A percentile compares a stretch with the other conserved stretches of the same genome.
Conservation (phyloP, 1,140 invertebrate species). For the Pseudomyrmex gracilis region DNA sequence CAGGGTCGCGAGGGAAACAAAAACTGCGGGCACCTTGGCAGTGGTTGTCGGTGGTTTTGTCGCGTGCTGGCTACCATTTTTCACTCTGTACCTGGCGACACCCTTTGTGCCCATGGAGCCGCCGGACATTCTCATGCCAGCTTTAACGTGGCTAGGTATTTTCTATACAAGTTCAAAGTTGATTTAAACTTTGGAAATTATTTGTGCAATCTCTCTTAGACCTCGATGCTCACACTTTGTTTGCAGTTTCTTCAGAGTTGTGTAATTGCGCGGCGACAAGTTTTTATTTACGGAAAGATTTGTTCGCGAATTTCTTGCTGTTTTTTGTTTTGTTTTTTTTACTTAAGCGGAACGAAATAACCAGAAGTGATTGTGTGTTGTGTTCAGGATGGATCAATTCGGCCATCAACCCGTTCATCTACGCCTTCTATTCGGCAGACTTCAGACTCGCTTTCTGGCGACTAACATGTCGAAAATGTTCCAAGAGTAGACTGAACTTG, state of each 20-base stretch:
- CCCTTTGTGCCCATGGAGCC: slow-evolving; percentile 87
- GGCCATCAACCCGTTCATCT: slow-evolving; percentile 94
- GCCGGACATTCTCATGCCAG: slow-evolving; percentile 88
- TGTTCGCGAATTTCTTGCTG: no score
- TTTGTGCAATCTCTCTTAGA: no score
- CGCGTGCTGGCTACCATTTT: slow-evolving; percentile 96
- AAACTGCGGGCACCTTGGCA: slow-evolving; percentile 95
- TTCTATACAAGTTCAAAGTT: background rate
- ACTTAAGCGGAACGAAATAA: background rate
- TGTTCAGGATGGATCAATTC: slow-evolving; percentile 94
- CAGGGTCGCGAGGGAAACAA: slow-evolving; percentile 88
- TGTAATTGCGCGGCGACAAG: background rate
- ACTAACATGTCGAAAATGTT: slow-evolving; percentile 86
- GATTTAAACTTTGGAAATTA: background rate
- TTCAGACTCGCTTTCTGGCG: slow-evolving; percentile 94
- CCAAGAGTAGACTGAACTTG: slow-evolving; percentile 67
- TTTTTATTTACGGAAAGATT: background rate
- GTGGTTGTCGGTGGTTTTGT: slow-evolving; percentile 97
- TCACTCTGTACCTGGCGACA: slow-evolving; percentile 93
- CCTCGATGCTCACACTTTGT: no score
- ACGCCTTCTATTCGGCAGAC: slow-evolving; percentile 94
- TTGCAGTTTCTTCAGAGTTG: background rate
- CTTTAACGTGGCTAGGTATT: slow-evolving; percentile 94
- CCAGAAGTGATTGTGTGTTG: background rate
- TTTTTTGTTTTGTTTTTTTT: background rate